phyloP scores from a whole-genome alignment of 2,797 vertebrate genomes.

The Tachyglossus aculeatus region DNA sequence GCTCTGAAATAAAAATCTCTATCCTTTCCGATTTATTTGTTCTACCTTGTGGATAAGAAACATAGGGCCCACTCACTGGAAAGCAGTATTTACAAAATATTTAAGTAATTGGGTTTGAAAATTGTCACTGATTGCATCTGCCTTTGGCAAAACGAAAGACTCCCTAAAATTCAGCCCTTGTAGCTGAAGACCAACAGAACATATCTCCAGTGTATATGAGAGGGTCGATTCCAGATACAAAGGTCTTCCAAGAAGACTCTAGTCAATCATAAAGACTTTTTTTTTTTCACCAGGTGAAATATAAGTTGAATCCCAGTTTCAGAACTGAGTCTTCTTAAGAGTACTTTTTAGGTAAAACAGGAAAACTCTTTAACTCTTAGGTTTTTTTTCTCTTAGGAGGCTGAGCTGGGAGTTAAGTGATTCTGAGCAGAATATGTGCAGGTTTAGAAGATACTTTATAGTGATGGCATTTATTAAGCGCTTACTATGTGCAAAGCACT shows the following conservation, averaged over 20 bases:
- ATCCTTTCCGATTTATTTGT: background rate
- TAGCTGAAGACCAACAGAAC: background rate
- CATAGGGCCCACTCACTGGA: background rate
- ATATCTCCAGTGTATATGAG: background rate
- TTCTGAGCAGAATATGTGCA: too few species aligned
- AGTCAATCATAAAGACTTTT: too few species aligned
- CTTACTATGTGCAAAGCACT: too few species aligned
- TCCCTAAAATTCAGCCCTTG: background rate
- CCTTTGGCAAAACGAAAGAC: background rate
- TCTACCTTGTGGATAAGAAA: background rate
- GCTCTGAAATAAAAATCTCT: background rate
- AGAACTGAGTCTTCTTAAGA: too few species aligned
- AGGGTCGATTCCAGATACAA: background rate
- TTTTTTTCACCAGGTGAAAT: too few species aligned
- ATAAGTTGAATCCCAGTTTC: too few species aligned
- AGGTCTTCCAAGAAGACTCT: background rate
- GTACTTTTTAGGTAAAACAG: too few species aligned
- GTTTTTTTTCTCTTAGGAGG: too few species aligned
- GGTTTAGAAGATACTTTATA: too few species aligned
- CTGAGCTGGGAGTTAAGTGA: too few species aligned
- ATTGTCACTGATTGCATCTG: background rate
- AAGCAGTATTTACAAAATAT: background rate
- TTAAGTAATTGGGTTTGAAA: background rate
- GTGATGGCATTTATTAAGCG: too few species aligned
- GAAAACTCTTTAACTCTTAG: too few species aligned